Conservation (phyloP, 2,113 vertebrate genomes). For the Cephalopholis sonnerati region DNA sequence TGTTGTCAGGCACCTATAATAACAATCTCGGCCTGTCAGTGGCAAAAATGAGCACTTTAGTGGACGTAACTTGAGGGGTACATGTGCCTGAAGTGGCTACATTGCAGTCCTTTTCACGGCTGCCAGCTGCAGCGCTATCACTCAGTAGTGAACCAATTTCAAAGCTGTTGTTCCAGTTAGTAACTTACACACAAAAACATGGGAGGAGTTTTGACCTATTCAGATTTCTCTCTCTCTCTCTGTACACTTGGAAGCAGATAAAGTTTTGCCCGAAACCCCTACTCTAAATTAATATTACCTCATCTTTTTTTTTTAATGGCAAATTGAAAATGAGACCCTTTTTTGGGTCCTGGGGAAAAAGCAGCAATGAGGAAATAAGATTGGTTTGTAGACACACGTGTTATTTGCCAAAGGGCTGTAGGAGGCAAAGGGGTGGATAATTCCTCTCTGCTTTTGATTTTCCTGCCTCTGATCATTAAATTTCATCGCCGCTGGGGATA, state of each 20-base stretch:
- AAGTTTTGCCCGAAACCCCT: neutral
- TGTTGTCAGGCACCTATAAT: no score
- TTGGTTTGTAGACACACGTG: conserved; percentile 48
- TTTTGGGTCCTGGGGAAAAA: conserved; percentile 35
- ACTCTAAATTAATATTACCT: conserved; percentile 36
- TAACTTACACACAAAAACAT: no score
- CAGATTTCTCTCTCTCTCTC: no score
- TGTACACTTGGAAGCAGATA: neutral
- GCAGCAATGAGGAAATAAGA: conserved; percentile 37
- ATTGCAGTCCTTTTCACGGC: no score
- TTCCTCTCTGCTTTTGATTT: conserved; percentile 54
- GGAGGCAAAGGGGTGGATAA: conserved; percentile 3
- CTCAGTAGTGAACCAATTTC: no score
- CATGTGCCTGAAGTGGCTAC: no score
- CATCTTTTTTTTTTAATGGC: neutral
- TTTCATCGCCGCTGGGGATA: conserved; percentile 44
- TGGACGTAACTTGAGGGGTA: no score
- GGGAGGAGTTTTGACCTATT: neutral
- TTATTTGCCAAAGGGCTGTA: conserved; percentile 45
- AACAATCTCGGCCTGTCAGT: no score
- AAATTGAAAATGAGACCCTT: conserved; percentile 61
- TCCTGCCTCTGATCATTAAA: conserved; percentile 59
- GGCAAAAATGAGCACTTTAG: no score
- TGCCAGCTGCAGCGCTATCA: no score
- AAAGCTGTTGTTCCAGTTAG: no score